Percentiles rank a stretch among this genome's conserved stretches.
These are phyloP conservation scores for Naso thynnoides DNA, from an alignment of 2,797 vertebrate genomes.

Conservation along the genomic window DNA sequence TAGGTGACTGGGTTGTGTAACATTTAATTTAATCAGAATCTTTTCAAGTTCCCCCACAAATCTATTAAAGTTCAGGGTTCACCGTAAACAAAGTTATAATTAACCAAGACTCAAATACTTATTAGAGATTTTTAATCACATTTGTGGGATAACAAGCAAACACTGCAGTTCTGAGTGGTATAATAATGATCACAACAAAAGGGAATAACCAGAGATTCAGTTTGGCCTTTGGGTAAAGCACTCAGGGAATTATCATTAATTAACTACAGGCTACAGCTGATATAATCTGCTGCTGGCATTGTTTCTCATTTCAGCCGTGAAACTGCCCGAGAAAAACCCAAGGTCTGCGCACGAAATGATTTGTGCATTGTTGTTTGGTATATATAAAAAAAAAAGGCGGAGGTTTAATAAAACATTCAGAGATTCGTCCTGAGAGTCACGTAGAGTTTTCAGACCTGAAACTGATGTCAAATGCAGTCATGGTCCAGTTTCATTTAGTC, in stretches of 20 bases:
- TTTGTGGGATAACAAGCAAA: conserved; percentile 15
- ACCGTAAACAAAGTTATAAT: background rate
- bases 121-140: background rate
- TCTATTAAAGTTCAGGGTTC: background rate
- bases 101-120: background rate
- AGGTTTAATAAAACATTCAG: background rate
- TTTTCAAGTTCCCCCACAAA: background rate
- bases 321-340: background rate
- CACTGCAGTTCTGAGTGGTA: conserved; percentile 12
- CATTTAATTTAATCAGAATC: conserved; percentile 5
- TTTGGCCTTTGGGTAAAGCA: conserved; percentile 25
- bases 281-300: conserved; percentile 44
- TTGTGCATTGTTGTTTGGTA: background rate
- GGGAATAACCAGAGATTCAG: background rate
- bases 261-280: conserved; percentile 26
- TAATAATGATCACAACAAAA: conserved; percentile 22
- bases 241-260: conserved; percentile 31
- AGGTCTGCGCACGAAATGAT: background rate
- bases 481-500: background rate
- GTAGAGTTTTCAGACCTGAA: background rate
- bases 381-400: background rate
- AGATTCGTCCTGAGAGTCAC: background rate
- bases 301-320: conserved; percentile 30
- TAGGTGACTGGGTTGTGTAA: background rate
- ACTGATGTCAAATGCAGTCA: background rate